phyloP scores from a whole-genome alignment of 2,797 vertebrate genomes.

The Molossus molossus region DNA sequence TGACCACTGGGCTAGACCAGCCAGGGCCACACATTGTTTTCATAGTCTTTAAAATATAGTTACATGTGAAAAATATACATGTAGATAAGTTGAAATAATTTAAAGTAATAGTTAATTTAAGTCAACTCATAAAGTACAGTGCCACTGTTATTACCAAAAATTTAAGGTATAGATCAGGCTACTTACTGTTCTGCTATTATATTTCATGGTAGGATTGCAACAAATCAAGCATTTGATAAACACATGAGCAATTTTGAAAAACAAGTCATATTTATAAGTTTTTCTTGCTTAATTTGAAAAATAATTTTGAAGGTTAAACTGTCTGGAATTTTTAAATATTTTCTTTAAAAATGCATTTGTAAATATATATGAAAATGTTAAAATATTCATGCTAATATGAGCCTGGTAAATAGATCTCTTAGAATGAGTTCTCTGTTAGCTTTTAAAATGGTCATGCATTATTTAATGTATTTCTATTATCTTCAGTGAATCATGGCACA shows the following conservation, averaged over 20 bases:
- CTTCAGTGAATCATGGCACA: constrained; percentile 70
- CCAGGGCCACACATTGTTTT: not conserved
- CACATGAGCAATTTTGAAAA: not conserved
- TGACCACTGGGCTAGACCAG: too few species aligned
- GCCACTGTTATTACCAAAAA: not conserved
- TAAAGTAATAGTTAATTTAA: constrained; percentile 32
- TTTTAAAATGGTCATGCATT: constrained; percentile 81
- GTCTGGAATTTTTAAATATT: constrained; percentile 44
- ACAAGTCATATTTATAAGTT: not conserved
- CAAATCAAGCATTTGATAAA: not conserved
- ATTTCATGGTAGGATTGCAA: not conserved
- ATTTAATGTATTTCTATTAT: constrained; percentile 81
- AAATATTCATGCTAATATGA: constrained; percentile 82
- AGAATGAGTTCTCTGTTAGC: constrained; percentile 73
- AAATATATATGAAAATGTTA: constrained; percentile 71
- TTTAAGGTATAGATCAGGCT: not conserved
- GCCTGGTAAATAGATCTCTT: constrained; percentile 69
- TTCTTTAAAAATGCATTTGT: constrained; percentile 72
- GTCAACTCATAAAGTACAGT: not conserved
- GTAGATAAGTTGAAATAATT: not conserved
- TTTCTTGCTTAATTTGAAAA: constrained; percentile 69
- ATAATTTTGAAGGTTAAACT: constrained; percentile 66
- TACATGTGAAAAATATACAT: not conserved
- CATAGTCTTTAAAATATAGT: constrained; percentile 27
- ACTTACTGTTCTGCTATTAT: not conserved